A percentile compares a stretch with the other conserved stretches of the same genome.
These are phyloP conservation scores for Thysanoteuthis rhombus DNA, from an alignment of 2,888 invertebrate species.

Conservation along the genomic window DNA sequence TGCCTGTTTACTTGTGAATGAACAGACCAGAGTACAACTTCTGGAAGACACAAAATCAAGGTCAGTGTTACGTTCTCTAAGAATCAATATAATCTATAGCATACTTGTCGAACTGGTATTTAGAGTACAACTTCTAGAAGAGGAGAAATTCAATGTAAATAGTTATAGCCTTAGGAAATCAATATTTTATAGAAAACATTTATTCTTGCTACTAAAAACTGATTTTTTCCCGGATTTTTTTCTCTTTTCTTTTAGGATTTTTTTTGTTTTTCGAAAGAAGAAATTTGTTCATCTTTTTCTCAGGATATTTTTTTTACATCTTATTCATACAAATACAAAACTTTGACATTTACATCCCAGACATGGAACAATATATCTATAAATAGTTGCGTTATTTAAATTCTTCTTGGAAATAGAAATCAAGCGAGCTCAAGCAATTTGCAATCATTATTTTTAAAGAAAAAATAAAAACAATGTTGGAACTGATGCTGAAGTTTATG, in stretches of 20 bases:
- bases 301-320: neutral
- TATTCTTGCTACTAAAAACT: neutral
- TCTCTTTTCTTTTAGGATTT: neutral
- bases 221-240: neutral
- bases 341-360: slow-evolving; percentile 12
- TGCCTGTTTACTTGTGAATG: slow-evolving; percentile 12
- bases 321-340: neutral
- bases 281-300: neutral
- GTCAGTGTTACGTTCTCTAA: slow-evolving; percentile 12
- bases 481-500: neutral
- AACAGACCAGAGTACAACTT: neutral
- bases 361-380: neutral
- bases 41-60: slow-evolving; percentile 12
- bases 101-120: neutral
- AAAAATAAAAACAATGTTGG: neutral
- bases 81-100: neutral
- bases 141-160: neutral
- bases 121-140: slow-evolving; percentile 12
- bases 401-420: slow-evolving; percentile 12
- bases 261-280: neutral
- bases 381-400: neutral
- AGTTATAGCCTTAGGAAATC: neutral
- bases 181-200: slow-evolving; percentile 1
- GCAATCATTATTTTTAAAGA: neutral
- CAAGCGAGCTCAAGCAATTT: neutral